Evolutionary conservation across 1,140 invertebrate genomes (phyloP), one percentile per base, ranked within the genome.

Genomic region (Nasonia vitripennis): DNA sequence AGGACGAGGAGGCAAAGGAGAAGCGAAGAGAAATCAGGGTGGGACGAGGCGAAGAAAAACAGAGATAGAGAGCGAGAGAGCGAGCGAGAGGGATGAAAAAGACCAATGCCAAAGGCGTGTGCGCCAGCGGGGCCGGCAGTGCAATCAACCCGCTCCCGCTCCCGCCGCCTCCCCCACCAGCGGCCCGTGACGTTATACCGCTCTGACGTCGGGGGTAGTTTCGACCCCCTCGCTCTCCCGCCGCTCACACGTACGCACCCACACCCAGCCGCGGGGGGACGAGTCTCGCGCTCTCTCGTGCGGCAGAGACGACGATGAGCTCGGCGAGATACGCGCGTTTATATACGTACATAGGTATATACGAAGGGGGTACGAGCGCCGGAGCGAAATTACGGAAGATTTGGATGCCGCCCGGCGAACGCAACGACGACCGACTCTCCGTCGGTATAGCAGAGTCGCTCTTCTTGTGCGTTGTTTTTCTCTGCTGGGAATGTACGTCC

Each of bases 71-170:
- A 85, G 81, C 75, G 83, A 88, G 87, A 83, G 81, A 83, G 86
- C 83, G 81, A 27, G 23, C 23, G 23, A 55, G 83, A 87, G 71
- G 75, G 82, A 89, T 87, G 87, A 89, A 85, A 87, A 86, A 90
- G 87, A 91, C 80, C 87, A 89, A 87, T 89, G 87, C 77, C 55
- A 89, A 91, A 89, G 67, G 34, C 31, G 12, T 23, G 37, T 37
- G 78, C 45, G 31, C n/a, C 7, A 27, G 89, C 87, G 88, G 89
- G 88, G 89, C 89, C 89, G 91, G 87, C 90, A 91, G 92, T 93
- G 92, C 91, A 93, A 93, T 93, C 92, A 93, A 92, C 92, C 92
- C 91, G 91, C 23, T 27, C 23, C 23, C 23, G 23, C 23, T 27
- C 23, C 23, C 23, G 23, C 23, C 23, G 23, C 23, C 67, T 41